Base-by-base conservation (phyloP, 2,888 invertebrate genomes). In the Limenitis camilla region DNA sequence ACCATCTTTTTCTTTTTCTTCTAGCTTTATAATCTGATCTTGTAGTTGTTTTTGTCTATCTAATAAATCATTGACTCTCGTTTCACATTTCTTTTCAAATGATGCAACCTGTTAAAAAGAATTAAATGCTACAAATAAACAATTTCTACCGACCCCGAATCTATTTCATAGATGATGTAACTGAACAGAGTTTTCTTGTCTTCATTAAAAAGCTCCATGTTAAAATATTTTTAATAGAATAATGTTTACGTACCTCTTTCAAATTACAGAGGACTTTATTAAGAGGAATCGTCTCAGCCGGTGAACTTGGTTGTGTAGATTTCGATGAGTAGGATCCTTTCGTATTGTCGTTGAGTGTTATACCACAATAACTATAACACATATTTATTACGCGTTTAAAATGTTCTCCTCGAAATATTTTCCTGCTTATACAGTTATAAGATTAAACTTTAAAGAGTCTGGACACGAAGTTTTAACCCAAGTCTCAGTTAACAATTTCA, bases 1-100 rank as follows among this genome's bases (percentile, higher is more conserved):
- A 42, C 90, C 90, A 1, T 89, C 81, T 49, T 81, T 84, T 64
- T 92, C 92, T 30, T 88, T 87, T 2, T 85, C 68, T 65, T 92
- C 91, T 43, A 93, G 72, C 45, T 88, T 83, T 55, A 77, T 76
- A 29, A 93, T 89, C 56, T 91, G 89, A 0, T 65, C 61, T 59
- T 66, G 84, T 60, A 91, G 78, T 28, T 79, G 71, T 40, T 87
- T 76, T 60, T 92, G 90, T n/a, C 82, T 76, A 40, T 74, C 68
- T 35, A 86, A 77, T 10, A 92, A 72, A 5, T 89, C 84, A 30
- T 80, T 79, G 3, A 92, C 70, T 68, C 82, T 89, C 0, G 33
- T 58, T 31, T 60, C 65, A 57, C 83, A 85, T 56, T 74, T 72
- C 56, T 74, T 70, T 33, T 83, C 83, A 38, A 71, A 74, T 7